Evolutionary conservation across 92 coral and sea anemone species (phyloP).

Genomic region (Porites rus): DNA sequence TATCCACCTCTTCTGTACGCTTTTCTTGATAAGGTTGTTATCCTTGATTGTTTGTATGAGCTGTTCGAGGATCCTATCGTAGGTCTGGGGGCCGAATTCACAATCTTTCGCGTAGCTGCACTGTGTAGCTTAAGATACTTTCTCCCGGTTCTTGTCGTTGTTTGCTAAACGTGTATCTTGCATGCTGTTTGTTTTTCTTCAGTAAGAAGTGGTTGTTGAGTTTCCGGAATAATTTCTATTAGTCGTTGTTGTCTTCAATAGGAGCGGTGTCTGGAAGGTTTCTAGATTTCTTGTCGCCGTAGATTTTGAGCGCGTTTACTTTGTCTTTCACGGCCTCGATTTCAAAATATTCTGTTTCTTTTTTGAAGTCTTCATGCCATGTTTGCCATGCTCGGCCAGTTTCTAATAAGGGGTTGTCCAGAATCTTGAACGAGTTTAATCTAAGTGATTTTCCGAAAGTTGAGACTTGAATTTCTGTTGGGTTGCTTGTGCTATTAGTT

Average conservation of each 20-base stretch:
- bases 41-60: constrained; percentile 71
- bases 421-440: constrained; percentile 59
- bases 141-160: constrained; percentile 38
- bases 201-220: constrained; percentile 55
- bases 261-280: constrained; percentile 68
- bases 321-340: constrained; percentile 60
- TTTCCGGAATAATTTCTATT: constrained; percentile 63
- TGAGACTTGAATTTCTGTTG: constrained; percentile 31
- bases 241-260: constrained; percentile 62
- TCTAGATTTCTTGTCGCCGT: constrained; percentile 74
- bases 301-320: constrained; percentile 68
- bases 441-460: constrained; percentile 37
- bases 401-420: constrained; percentile 63
- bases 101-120: constrained; percentile 68
- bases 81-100: constrained; percentile 59
- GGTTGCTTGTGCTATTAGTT: neutral
- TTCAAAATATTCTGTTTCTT: constrained; percentile 69
- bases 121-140: constrained; percentile 64
- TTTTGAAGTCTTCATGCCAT: constrained; percentile 79
- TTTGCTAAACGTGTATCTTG: constrained; percentile 76
- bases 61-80: constrained; percentile 74
- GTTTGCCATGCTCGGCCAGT: constrained; percentile 73
- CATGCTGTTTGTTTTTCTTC: constrained; percentile 80
- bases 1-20: constrained; percentile 65
- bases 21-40: constrained; percentile 62